Evolutionary conservation across 2,888 invertebrate genomes (phyloP).

Genomic region (Euproctis similis): DNA sequence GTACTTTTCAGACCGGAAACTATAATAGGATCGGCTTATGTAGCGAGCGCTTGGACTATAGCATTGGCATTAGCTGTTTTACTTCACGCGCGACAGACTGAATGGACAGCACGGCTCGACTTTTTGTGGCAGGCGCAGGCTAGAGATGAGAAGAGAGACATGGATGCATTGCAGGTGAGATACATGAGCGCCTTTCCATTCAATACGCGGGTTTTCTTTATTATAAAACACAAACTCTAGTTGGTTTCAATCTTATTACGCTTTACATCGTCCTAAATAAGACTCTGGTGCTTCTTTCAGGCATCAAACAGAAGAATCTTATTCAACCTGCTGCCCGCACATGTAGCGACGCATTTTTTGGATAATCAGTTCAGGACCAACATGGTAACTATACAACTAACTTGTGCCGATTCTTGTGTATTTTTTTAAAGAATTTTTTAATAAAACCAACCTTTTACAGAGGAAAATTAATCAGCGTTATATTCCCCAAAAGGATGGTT

Average conservation of each 20-base stretch:
- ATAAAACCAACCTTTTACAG: no score
- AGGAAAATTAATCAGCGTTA: no score
- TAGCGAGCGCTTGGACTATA: constrained; percentile 85
- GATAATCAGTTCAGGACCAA: constrained; percentile 92
- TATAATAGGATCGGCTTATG: constrained; percentile 84
- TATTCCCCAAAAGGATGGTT: no score
- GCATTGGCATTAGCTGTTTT: constrained; percentile 89
- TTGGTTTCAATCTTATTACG: no score
- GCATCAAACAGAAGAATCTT: constrained; percentile 90
- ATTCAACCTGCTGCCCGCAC: constrained; percentile 92
- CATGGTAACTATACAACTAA: constrained; percentile 74
- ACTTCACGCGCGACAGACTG: constrained; percentile 88
- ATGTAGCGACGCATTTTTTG: constrained; percentile 93
- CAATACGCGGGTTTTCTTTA: neutral
- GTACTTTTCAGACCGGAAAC: neutral
- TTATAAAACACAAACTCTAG: no score
- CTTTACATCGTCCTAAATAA: no score
- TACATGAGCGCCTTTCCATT: no score
- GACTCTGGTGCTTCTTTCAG: no score
- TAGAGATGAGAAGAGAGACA: constrained; percentile 92
- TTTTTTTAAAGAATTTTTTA: no score
- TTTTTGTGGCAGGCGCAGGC: constrained; percentile 91
- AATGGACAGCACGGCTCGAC: constrained; percentile 92
- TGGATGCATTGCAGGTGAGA: constrained; percentile 86
- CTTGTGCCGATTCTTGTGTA: neutral